Conservation (phyloP, 2,888 invertebrate genomes). For the Heliconius ethilla region DNA sequence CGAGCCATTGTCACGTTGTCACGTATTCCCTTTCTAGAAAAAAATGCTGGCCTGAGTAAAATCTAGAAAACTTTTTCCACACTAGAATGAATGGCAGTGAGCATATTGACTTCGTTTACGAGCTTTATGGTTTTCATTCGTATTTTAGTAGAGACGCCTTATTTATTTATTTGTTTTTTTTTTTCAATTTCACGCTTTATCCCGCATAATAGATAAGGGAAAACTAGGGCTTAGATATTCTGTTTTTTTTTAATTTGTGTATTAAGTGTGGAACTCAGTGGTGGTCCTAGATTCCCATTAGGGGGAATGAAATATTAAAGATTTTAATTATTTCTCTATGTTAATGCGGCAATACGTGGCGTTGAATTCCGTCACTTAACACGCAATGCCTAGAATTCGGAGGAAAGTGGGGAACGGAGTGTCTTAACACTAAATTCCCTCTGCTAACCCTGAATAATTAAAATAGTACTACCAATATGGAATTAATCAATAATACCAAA, state of each 20-base stretch:
- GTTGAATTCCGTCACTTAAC: too few species aligned
- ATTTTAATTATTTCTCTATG: too few species aligned
- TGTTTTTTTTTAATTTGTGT: not conserved
- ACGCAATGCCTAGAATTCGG: too few species aligned
- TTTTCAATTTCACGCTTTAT: not conserved
- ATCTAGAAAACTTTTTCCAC: constrained; percentile 1
- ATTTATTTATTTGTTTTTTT: not conserved
- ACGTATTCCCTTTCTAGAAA: constrained; percentile 21
- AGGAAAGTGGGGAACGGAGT: too few species aligned
- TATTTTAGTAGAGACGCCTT: not conserved
- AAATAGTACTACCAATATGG: not conserved
- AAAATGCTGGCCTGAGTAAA: not conserved
- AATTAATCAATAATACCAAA: not conserved
- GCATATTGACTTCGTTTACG: constrained; percentile 15
- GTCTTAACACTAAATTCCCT: too few species aligned
- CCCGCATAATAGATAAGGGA: not conserved
- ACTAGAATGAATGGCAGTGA: not conserved
- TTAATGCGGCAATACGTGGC: too few species aligned
- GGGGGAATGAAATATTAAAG: too few species aligned
- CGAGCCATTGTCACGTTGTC: constrained; percentile 29
- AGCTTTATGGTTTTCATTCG: not conserved
- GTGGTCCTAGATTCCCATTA: too few species aligned
- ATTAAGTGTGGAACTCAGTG: not conserved
- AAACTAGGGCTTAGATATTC: not conserved
- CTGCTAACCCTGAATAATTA: too few species aligned